Evolutionary conservation across 2,797 vertebrate species (phyloP).

Genomic region (Gambelia wislizenii): DNA sequence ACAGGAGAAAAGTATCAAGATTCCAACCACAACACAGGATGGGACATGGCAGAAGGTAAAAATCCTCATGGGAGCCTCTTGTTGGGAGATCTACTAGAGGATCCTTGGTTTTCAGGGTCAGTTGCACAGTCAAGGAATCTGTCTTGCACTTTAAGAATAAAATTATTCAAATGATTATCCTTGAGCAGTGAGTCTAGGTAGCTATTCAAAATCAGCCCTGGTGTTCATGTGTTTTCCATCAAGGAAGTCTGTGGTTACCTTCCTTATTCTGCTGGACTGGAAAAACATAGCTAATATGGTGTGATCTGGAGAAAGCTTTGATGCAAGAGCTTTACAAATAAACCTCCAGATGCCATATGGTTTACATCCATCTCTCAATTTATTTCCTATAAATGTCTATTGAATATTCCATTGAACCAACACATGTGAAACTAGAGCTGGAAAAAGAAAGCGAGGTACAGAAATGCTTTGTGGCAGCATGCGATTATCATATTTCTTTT

Average conservation of each 20-base stretch:
- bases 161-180: conserved; percentile 90
- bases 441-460: conserved; percentile 84
- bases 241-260: conserved; percentile 98
- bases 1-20: background rate
- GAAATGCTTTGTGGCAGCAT: conserved; percentile 90
- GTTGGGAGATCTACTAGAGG: conserved; percentile 50
- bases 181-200: conserved; percentile 81
- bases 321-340: conserved; percentile 99
- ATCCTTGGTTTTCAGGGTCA: conserved; percentile 61
- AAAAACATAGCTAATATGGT: conserved; percentile 99
- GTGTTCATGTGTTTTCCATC: conserved; percentile 99
- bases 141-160: conserved; percentile 72
- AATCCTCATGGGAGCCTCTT: background rate
- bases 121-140: conserved; percentile 67
- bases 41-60: conserved; percentile 16
- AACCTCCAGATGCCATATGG: conserved; percentile 97
- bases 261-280: conserved; percentile 98
- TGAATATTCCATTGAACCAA: conserved; percentile 93
- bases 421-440: conserved; percentile 92
- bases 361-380: conserved; percentile 99
- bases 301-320: conserved; percentile 98
- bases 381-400: conserved; percentile 99
- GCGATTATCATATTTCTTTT: conserved; percentile 91
- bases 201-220: conserved; percentile 84
- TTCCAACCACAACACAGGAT: background rate